phyloP scores from a whole-genome alignment of 2,113 vertebrate species.

The Coptodon rendalli region DNA sequence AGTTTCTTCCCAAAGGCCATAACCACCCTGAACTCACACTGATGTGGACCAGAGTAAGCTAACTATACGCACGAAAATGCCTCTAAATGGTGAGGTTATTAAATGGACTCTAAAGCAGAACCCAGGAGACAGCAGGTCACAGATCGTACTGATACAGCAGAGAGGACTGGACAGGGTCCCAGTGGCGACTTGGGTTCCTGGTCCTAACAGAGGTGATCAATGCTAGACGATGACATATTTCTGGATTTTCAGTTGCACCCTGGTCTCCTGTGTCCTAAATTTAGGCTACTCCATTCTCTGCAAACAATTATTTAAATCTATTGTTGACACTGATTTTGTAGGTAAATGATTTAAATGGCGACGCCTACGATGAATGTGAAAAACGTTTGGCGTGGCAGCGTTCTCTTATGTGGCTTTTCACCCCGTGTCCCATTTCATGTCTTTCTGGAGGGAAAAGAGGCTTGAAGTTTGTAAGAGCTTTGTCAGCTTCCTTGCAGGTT shows the following conservation, averaged over 20 bases:
- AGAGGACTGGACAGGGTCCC: neutral
- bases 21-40: neutral
- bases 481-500: neutral
- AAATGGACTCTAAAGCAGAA: neutral
- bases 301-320: neutral
- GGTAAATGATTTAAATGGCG: neutral
- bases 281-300: neutral
- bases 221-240: neutral
- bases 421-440: neutral
- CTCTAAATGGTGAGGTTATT: neutral
- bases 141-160: neutral
- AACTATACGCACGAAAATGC: accelerated
- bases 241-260: neutral
- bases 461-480: neutral
- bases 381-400: neutral
- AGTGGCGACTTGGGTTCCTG: neutral
- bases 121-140: neutral
- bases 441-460: neutral
- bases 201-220: neutral
- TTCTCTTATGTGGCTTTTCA: neutral
- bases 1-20: neutral
- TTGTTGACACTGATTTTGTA: neutral
- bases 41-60: neutral
- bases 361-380: neutral
- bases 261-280: neutral